Conservation (phyloP, 2,888 invertebrate species). For the Drosophila rubida region DNA sequence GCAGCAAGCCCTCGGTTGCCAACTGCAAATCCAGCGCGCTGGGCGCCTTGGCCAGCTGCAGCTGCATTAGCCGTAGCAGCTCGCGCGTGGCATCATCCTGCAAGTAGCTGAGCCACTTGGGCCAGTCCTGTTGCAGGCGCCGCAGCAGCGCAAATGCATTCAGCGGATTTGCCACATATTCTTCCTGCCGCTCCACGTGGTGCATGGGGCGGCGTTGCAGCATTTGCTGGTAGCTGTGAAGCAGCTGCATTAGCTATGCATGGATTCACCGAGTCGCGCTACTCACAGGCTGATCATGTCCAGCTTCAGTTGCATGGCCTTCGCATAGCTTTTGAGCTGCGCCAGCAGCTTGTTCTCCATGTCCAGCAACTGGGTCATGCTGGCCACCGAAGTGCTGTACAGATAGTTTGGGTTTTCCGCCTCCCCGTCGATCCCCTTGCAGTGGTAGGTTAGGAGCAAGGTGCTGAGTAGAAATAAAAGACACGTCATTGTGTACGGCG, state of each 20-base stretch:
- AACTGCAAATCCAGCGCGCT: conserved; percentile 24
- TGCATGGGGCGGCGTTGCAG: not conserved
- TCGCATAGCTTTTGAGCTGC: conserved; percentile 6
- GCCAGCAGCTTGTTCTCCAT: conserved; percentile 32
- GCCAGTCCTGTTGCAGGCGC: conserved; percentile 52
- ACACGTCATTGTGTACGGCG: conserved; percentile 25
- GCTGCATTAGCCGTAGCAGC: conserved; percentile 18
- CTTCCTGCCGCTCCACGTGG: conserved; percentile 5
- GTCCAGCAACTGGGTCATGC: conserved; percentile 29
- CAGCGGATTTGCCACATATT: conserved; percentile 44
- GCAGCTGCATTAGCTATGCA: conserved; percentile 38
- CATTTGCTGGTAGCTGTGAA: conserved; percentile 35
- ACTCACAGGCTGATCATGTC: conserved; percentile 43
- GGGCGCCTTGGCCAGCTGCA: conserved; percentile 20
- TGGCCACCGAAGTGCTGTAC: conserved; percentile 34
- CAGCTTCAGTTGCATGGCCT: conserved; percentile 41
- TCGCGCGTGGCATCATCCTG: not conserved
- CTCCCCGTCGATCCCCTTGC: not conserved
- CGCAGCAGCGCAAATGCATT: conserved; percentile 44
- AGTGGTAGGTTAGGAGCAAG: not conserved
- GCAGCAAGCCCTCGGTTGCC: conserved; percentile 35
- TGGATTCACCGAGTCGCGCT: no score
- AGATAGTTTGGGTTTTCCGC: not conserved
- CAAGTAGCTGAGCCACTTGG: conserved; percentile 48
- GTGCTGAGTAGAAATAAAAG: not conserved